Conservation (phyloP, 1,140 invertebrate genomes). For the Drosophila triauraria region DNA sequence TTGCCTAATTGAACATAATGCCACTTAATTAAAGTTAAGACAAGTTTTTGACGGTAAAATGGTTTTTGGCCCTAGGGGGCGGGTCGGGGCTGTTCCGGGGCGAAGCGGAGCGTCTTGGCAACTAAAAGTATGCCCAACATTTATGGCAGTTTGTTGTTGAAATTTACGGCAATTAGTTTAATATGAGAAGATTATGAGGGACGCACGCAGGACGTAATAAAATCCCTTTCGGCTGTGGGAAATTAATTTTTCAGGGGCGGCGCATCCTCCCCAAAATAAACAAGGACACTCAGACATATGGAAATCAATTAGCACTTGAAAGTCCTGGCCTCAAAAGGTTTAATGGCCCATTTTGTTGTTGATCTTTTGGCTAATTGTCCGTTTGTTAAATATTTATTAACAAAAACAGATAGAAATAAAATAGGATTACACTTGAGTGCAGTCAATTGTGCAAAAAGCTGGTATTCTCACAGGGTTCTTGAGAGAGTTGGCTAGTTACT, state of each 20-base stretch:
- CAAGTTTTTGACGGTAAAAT: slow-evolving; percentile 59
- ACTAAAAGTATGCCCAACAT: slow-evolving; percentile 60
- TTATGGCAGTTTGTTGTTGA: slow-evolving; percentile 71
- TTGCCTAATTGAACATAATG: slow-evolving; percentile 83
- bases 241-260: slow-evolving; percentile 35
- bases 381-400: slow-evolving; percentile 21
- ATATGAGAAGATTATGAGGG: slow-evolving; percentile 57
- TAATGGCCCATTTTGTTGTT: slow-evolving; percentile 6
- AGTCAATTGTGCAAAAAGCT: background rate
- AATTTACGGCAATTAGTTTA: slow-evolving; percentile 70
- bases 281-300: slow-evolving; percentile 16
- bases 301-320: slow-evolving; percentile 49
- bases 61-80: slow-evolving; percentile 12
- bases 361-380: slow-evolving; percentile 12
- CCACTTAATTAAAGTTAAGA: slow-evolving; percentile 81
- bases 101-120: slow-evolving; percentile 40
- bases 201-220: slow-evolving; percentile 18
- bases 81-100: background rate
- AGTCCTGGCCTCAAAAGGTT: slow-evolving; percentile 22
- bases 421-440: background rate
- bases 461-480: background rate
- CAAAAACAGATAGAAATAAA: background rate
- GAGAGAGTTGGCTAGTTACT: no score
- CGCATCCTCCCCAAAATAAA: slow-evolving; percentile 9
- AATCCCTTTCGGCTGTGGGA: slow-evolving; percentile 38